Percentiles rank a stretch among this genome's conserved stretches.
Conservation (phyloP, 1,140 invertebrate species). For the Hyles euphorbiae region DNA sequence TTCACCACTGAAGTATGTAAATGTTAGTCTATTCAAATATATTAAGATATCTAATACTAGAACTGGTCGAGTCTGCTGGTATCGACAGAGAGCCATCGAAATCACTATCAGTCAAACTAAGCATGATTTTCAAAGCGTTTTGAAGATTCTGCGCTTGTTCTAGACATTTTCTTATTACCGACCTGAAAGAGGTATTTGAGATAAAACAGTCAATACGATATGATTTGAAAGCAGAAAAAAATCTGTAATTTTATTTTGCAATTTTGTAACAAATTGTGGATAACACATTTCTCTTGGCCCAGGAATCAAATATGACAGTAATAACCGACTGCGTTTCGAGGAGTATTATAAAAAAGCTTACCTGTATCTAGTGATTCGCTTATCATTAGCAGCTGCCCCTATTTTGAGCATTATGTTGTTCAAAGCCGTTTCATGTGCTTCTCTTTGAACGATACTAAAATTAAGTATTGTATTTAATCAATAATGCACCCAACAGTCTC, state of each 20-base stretch:
- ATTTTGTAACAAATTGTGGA: no score
- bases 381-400: constrained; percentile 21
- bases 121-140: constrained; percentile 21
- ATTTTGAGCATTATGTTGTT: no score
- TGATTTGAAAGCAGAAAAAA: no score
- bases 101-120: constrained; percentile 17
- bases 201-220: no score
- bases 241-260: no score
- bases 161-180: constrained; percentile 32
- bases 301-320: no score
- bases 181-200: constrained; percentile 23
- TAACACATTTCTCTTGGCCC: no score
- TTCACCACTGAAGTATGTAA: not conserved
- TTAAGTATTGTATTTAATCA: no score
- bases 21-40: constrained; percentile 29
- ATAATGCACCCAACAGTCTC: no score
- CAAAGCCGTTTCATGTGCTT: no score
- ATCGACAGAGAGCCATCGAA: constrained; percentile 4
- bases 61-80: constrained; percentile 1
- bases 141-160: constrained; percentile 32
- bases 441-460: no score
- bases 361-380: constrained; percentile 33
- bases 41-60: constrained; percentile 23
- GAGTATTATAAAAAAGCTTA: constrained; percentile 12
- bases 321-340: not conserved